Conservation (phyloP, 1,140 invertebrate species). For the Pseudobourletiella spinata region DNA sequence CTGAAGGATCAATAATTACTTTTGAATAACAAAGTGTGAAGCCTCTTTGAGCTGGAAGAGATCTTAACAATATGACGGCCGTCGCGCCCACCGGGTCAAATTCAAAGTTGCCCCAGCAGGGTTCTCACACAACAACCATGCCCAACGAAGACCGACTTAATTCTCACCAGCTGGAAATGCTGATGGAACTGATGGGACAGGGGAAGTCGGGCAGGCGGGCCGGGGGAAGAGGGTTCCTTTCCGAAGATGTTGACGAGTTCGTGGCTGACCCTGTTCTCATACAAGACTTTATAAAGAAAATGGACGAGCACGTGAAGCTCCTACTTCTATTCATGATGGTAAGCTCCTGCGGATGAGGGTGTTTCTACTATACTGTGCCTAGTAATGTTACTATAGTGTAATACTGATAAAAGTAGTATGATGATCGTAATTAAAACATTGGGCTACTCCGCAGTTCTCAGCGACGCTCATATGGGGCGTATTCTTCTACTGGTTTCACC, state of each 20-base stretch:
- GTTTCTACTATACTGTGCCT: not conserved
- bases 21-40: no score
- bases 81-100: no score
- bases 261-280: not conserved
- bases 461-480: not conserved
- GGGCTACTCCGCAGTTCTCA: not conserved
- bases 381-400: not conserved
- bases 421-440: not conserved
- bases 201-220: no score
- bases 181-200: not conserved
- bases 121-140: not conserved
- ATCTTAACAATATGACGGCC: no score
- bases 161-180: no score
- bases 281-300: not conserved
- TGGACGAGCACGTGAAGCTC: not conserved
- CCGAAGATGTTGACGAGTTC: not conserved
- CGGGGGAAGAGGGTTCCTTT: no score
- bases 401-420: not conserved
- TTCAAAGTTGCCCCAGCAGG: not conserved
- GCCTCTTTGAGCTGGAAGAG: no score
- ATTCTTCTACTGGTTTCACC: slow-evolving; percentile 1
- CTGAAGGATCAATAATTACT: no score
- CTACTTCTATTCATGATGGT: not conserved
- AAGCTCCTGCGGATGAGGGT: not conserved
- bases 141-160: not conserved